Conservation (phyloP, 2,113 vertebrate species). For the Bettongia penicillata region DNA sequence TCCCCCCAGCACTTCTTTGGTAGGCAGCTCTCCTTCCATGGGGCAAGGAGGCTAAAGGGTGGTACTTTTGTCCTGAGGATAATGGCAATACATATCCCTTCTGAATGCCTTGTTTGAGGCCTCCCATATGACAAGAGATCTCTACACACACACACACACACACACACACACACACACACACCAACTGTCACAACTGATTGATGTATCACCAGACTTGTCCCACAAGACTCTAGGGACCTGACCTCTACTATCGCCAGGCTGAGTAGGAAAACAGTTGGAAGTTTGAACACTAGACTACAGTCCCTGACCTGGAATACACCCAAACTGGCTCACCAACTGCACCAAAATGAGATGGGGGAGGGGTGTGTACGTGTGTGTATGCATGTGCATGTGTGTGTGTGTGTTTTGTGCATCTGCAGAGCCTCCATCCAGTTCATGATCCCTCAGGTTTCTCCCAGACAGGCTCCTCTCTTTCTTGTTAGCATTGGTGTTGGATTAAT, state of each 20-base stretch:
- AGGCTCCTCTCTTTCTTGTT: conserved; percentile 72
- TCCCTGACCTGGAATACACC: not conserved
- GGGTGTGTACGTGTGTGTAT: no score
- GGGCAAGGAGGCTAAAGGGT: no score
- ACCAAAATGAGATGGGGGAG: no score
- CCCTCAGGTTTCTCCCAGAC: conserved; percentile 63
- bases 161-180: not conserved
- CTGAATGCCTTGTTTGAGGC: no score
- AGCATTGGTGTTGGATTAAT: conserved; percentile 70
- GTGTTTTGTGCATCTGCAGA: conserved; percentile 74
- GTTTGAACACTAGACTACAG: not conserved
- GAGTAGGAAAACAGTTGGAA: not conserved
- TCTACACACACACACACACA: not conserved
- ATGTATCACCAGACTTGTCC: not conserved
- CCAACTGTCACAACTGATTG: not conserved
- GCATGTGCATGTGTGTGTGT: not conserved
- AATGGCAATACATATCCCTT: no score
- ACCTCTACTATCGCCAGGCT: not conserved
- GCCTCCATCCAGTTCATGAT: conserved; percentile 35
- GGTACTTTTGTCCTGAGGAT: not conserved
- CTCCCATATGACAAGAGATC: no score
- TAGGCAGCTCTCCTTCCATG: no score
- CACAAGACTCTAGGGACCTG: not conserved
- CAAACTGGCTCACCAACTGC: not conserved
- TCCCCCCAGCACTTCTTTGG: no score